Evolutionary conservation across 23 tunicate species (phyloP), one percentile per base, ranked within the genome.

Genomic region (Aplidium turbinatum): DNA sequence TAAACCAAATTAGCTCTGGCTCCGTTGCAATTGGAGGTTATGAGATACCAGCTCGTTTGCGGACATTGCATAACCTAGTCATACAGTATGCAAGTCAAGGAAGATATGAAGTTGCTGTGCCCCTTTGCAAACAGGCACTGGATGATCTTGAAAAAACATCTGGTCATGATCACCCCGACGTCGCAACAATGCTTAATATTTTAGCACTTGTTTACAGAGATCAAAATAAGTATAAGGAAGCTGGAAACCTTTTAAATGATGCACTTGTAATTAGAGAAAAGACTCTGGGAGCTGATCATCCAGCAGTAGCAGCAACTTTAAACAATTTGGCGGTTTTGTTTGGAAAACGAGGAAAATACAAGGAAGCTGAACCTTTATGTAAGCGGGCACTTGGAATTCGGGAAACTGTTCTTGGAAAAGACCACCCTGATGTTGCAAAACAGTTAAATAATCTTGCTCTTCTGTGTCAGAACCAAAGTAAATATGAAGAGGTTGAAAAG

Each of bases 91-190:
- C 99, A 7, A 86, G 94, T 57, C 94, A 87, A 71, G 99, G 99
- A 24, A 76, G 99, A n/a, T 94, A 94, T 52, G 99, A 94, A 57
- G 99, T 94, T 72, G 99, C 99, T 61, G 99, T 94, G 5, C 99
- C 99, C 3, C 71, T 94, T 5, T 94, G 99, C 78, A 94, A 94
- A 35, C 99, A 94, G 47, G 99, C 99, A 6, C 58, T 94, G 58
- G 99, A 94, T 57, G 99, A 94, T 78, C 39, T 94, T 35, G 99
- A 94, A 36, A 94, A 87, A 40, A 94, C 83, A 2, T 94, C 99
- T 5, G 99, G 99, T 4, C 94, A 87, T 57, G 88, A 94, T 42
- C 99, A 94, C 46, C 99, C 99, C 25, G 99, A 94, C 65, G 99
- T 94, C 30, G 99, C 99, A 4, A 94, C 99, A 5, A 94, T 94